Evolutionary conservation across 2,888 invertebrate genomes (phyloP), one percentile per base, ranked within the genome.

Genomic region (Drosophila crucigera): DNA sequence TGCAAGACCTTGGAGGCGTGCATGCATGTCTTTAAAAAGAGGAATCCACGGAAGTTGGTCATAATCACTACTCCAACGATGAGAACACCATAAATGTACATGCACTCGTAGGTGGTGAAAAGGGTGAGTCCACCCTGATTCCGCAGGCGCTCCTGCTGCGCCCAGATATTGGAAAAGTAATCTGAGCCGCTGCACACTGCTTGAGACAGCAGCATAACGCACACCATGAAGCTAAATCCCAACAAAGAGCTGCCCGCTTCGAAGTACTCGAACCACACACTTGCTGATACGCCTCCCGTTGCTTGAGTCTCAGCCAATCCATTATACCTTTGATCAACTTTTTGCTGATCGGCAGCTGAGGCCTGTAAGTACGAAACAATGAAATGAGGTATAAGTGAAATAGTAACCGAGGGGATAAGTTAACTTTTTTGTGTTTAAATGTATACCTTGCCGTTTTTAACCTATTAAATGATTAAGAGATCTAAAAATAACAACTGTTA

Each of bases 1-100:
- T 98, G 98, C 4, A 98, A 94, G 72, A 94, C 95, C 73, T 95
- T 94, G 0, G 97, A 97, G 0, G 97, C 95, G 9, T 94, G 95
- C 95, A 97, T 96, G 92, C 96, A 97, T 30, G 96, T 94, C 83
- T 95, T 95, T 92, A 97, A 96, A 93, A 96, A 97, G 81, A 95
- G 94, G 79, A 95, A 94, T 0, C 95, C 95, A 10, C 96, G 94
- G 6, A 94, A 93, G 11, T 95, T 93, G 53, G 95, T 95, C 90
- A 92, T 92, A 39, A 92, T 31, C 37, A 93, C 91, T n/a, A 94
- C 93, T 3, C 89, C 92, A 28, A 93, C 56, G 25, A 93, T 93
- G 4, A 94, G 81, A 1, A 68, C 82, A 4, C 93, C 93, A 66
- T 93, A 94, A 50, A 94, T 93, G 68, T 91, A 92, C 56, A 94